Evolutionary conservation across 2,113 vertebrate genomes (phyloP).

Genomic region (Lepus europaeus): DNA sequence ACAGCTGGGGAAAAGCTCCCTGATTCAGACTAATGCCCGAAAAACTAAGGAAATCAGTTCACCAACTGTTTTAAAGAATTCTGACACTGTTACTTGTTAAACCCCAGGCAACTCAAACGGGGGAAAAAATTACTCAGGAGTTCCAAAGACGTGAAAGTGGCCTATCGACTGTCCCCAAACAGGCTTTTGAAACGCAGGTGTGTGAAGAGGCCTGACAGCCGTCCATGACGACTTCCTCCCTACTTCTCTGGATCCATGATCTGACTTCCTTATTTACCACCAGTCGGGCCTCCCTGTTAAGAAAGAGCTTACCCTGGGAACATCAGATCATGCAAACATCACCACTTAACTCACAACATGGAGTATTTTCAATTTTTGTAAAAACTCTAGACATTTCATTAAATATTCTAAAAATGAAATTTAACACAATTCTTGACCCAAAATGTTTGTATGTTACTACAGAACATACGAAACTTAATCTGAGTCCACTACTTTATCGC

Average conservation of each 20-base stretch:
- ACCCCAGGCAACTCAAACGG: neutral
- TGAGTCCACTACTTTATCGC: neutral
- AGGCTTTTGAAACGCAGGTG: neutral
- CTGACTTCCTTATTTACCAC: neutral
- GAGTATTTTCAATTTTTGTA: neutral
- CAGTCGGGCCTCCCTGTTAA: neutral
- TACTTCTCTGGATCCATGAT: neutral
- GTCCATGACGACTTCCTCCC: neutral
- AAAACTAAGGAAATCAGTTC: neutral
- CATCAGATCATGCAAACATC: neutral
- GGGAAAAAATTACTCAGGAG: neutral
- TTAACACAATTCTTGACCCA: neutral
- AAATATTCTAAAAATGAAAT: slow-evolving; percentile 39
- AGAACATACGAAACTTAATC: neutral
- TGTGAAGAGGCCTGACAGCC: neutral
- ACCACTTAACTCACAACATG: neutral
- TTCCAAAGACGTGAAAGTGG: neutral
- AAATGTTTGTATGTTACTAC: neutral
- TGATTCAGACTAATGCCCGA: neutral
- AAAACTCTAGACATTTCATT: slow-evolving; percentile 7
- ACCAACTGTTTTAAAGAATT: neutral
- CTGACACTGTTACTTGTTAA: neutral
- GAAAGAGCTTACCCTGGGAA: neutral
- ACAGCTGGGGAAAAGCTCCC: neutral
- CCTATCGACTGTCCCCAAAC: neutral